Conservation (phyloP, 2,797 vertebrate species). For the Rhadinocentrus ornatus region DNA sequence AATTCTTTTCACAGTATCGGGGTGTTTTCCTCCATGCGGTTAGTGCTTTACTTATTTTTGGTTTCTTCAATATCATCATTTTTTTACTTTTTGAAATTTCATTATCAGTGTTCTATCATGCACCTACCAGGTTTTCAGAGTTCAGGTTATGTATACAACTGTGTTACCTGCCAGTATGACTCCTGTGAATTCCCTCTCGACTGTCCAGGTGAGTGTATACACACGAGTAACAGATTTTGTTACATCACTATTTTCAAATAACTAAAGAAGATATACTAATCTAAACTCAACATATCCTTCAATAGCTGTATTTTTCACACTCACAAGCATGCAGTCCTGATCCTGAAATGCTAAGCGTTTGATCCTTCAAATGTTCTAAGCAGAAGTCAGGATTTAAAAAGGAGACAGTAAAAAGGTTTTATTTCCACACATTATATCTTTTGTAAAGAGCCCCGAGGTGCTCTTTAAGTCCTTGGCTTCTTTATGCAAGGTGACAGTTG, state of each 20-base stretch:
- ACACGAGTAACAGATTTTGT: conserved; percentile 29
- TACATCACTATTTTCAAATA: conserved; percentile 51
- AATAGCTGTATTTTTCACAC: conserved; percentile 68
- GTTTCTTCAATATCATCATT: conserved; percentile 1
- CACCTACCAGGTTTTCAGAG: conserved; percentile 77
- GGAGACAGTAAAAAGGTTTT: conserved; percentile 65
- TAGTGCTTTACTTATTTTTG: conserved; percentile 58
- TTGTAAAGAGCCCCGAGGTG: conserved; percentile 71
- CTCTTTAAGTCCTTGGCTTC: conserved; percentile 79
- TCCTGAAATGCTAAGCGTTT: conserved; percentile 66
- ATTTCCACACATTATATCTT: conserved; percentile 78
- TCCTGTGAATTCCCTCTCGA: conserved; percentile 82
- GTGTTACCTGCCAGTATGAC: conserved; percentile 75
- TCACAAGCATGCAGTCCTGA: conserved; percentile 62
- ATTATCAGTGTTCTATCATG: neutral
- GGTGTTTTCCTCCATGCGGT: conserved; percentile 89
- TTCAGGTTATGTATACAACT: conserved; percentile 71
- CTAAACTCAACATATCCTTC: conserved; percentile 64
- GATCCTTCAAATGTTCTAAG: conserved; percentile 77
- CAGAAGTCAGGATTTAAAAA: conserved; percentile 71
- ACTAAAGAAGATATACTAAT: conserved; percentile 47
- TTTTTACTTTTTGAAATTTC: neutral
- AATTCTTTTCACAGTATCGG: conserved; percentile 72
- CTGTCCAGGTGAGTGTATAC: conserved; percentile 78
- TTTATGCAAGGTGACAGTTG: conserved; percentile 80